A percentile compares a stretch with the other conserved stretches of the same genome.
phyloP scores from a whole-genome alignment of 2,113 vertebrate genomes.

The Pseudorhombus dupliciocellatus region DNA sequence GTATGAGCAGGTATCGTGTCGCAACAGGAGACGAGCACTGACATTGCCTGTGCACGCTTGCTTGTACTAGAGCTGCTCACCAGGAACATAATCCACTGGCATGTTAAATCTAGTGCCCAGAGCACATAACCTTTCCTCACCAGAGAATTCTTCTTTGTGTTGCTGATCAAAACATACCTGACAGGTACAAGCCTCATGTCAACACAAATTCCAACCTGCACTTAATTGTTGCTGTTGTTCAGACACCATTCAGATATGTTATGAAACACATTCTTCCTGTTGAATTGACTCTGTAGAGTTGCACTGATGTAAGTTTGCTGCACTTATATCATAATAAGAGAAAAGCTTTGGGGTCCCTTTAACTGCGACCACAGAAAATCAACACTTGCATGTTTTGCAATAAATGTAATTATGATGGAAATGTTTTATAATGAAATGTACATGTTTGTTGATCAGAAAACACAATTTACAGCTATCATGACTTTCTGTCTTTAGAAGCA shows the following conservation, averaged over 20 bases:
- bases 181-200: neutral
- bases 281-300: too few relatives aligned
- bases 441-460: slow-evolving; percentile 1
- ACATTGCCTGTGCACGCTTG: slow-evolving; percentile 62
- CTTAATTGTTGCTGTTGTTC: too few relatives aligned
- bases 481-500: neutral
- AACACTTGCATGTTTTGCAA: neutral
- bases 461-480: too few relatives aligned
- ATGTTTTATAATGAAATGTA: neutral
- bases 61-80: slow-evolving; percentile 49
- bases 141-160: neutral
- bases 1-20: slow-evolving; percentile 89
- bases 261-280: neutral
- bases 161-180: slow-evolving; percentile 11
- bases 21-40: slow-evolving; percentile 58
- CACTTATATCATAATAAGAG: too few relatives aligned
- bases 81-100: slow-evolving; percentile 41
- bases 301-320: too few relatives aligned
- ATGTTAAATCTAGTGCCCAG: slow-evolving; percentile 40
- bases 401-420: neutral
- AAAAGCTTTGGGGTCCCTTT: too few relatives aligned
- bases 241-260: neutral
- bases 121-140: neutral
- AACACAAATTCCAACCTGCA: neutral
- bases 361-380: too few relatives aligned